These are phyloP conservation scores for Drosophila suboccidentalis DNA, from an alignment of 2,888 invertebrate species.

Conservation along the genomic window DNA sequence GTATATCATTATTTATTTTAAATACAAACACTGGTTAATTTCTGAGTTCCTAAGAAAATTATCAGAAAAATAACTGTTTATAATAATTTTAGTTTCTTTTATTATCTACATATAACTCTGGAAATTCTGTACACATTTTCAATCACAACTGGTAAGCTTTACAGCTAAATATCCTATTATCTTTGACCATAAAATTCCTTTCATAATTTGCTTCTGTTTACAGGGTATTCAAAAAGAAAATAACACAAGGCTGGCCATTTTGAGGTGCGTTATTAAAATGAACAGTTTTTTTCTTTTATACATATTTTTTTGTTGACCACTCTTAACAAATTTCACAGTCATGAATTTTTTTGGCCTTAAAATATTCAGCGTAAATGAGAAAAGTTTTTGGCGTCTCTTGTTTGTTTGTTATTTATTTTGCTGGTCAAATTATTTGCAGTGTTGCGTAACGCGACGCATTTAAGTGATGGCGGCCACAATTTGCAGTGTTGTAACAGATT, in stretches of 20 bases:
- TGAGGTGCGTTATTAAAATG: constrained; percentile 40
- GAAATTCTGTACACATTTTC: no score
- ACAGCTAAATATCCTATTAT: not conserved
- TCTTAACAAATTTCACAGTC: constrained; percentile 41
- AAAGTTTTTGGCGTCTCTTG: constrained; percentile 40
- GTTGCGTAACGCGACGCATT: constrained; percentile 31
- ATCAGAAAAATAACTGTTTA: no score
- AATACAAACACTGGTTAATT: no score
- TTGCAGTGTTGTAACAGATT: constrained; percentile 17
- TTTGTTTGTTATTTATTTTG: constrained; percentile 22
- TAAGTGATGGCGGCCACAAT: constrained; percentile 33
- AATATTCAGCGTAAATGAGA: constrained; percentile 64
- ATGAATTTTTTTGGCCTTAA: constrained; percentile 40
- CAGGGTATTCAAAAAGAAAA: constrained; percentile 20
- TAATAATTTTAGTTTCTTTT: no score
- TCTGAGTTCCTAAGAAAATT: no score
- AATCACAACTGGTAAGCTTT: no score
- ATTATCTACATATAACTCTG: no score
- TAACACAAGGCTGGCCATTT: constrained; percentile 35
- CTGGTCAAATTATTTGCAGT: constrained; percentile 33
- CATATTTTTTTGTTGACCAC: constrained; percentile 4
- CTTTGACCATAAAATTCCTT: not conserved
- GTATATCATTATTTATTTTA: no score
- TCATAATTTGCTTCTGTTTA: not conserved
- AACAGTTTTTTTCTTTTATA: constrained; percentile 11